These are phyloP conservation scores for Patagioenas fasciata DNA, from an alignment of 2,113 vertebrate genomes.

Conservation along the genomic window DNA sequence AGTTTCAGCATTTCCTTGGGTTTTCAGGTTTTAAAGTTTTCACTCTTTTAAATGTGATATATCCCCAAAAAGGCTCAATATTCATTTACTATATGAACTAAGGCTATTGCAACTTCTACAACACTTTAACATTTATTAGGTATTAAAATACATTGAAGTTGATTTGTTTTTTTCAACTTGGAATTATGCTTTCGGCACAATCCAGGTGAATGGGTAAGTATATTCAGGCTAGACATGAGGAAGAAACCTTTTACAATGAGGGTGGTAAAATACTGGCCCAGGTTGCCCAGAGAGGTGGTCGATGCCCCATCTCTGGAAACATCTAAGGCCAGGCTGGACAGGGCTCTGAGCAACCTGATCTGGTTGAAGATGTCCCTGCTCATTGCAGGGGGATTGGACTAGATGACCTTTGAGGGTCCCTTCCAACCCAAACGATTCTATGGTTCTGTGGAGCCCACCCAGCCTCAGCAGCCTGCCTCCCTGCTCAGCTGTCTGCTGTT, in stretches of 20 bases:
- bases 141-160: background rate
- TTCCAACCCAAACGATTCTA: no score
- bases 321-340: no score
- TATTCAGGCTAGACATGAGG: no score
- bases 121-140: background rate
- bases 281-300: background rate
- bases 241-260: no score
- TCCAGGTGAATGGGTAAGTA: background rate
- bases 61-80: background rate
- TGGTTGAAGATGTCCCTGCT: no score
- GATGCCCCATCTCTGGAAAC: no score
- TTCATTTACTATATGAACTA: background rate
- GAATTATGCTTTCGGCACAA: background rate
- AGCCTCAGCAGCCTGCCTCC: background rate
- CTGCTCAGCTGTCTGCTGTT: fast-evolving
- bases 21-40: background rate
- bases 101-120: background rate
- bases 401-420: no score
- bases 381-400: no score
- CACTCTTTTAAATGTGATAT: background rate
- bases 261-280: background rate
- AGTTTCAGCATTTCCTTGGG: background rate
- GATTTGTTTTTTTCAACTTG: background rate
- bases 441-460: background rate
- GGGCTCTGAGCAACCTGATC: no score